Evolutionary conservation across 2,797 vertebrate species (phyloP).

Genomic region (Dryobates pubescens): DNA sequence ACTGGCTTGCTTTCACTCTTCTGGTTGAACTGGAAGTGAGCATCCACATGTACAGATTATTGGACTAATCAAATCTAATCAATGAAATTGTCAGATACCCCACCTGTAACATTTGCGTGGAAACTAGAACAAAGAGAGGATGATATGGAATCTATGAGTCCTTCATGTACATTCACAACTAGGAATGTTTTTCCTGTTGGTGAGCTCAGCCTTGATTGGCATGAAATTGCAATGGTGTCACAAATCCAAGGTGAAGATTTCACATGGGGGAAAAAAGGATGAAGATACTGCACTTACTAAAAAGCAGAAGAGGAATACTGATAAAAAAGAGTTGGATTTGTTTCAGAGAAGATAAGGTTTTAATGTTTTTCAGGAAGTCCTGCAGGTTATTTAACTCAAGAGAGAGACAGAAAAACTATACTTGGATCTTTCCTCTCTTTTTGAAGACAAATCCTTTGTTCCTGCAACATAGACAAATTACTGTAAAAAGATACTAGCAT

Average conservation of each 20-base stretch:
- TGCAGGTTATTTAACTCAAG: background rate
- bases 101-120: slow-evolving; percentile 1
- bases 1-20: background rate
- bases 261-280: background rate
- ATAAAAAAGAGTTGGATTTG: background rate
- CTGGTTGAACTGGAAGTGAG: background rate
- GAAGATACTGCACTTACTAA: background rate
- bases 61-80: slow-evolving; percentile 2
- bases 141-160: slow-evolving; percentile 1
- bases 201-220: slow-evolving; percentile 33
- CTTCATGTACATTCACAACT: background rate
- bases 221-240: background rate
- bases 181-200: background rate
- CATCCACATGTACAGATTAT: slow-evolving; percentile 1
- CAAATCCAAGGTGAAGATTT: slow-evolving; percentile 21
- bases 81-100: slow-evolving; percentile 39
- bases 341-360: background rate
- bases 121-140: slow-evolving; percentile 31
- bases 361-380: background rate
- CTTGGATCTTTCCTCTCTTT: background rate
- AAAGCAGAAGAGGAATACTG: background rate
- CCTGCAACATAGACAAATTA: background rate
- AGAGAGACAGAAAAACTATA: background rate
- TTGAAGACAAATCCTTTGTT: background rate
- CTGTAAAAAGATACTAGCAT: background rate